Evolutionary conservation across 2,113 vertebrate genomes (phyloP).

Genomic region (Petaurus breviceps): DNA sequence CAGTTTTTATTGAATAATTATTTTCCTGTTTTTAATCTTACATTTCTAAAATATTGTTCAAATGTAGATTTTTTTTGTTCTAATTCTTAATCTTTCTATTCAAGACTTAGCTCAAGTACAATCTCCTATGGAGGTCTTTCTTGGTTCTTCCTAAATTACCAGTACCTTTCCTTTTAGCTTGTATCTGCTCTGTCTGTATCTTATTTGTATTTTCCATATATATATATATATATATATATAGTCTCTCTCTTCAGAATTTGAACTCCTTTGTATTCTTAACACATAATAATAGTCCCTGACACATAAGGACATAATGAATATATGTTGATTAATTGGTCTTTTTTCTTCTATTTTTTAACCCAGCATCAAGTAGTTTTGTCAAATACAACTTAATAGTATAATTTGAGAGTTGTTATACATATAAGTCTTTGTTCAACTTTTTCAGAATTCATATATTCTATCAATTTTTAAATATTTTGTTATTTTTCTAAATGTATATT

Average conservation of each 20-base stretch:
- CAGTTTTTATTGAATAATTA: not conserved
- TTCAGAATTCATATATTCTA: not conserved
- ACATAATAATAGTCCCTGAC: not conserved
- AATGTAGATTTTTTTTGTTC: not conserved
- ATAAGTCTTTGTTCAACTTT: not conserved
- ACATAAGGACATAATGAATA: not conserved
- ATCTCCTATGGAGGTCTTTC: not conserved
- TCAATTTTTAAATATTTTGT: not conserved
- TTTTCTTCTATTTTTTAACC: not conserved
- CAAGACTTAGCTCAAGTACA: not conserved
- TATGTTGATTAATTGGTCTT: not conserved
- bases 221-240: not conserved
- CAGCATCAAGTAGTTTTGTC: not conserved
- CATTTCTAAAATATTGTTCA: not conserved
- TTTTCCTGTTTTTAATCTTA: not conserved
- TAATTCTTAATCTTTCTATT: not conserved
- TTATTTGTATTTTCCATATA: not conserved
- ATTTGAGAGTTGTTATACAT: not conserved
- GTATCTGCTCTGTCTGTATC: not conserved
- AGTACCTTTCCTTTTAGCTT: not conserved
- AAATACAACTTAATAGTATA: not conserved
- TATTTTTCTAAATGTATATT: not conserved
- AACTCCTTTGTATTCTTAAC: not conserved
- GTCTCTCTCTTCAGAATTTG: not conserved
- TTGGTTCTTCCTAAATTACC: not conserved